These are phyloP conservation scores for Microctenopoma lineatum DNA, from an alignment of 2,797 vertebrate genomes.

Conservation along the genomic window DNA sequence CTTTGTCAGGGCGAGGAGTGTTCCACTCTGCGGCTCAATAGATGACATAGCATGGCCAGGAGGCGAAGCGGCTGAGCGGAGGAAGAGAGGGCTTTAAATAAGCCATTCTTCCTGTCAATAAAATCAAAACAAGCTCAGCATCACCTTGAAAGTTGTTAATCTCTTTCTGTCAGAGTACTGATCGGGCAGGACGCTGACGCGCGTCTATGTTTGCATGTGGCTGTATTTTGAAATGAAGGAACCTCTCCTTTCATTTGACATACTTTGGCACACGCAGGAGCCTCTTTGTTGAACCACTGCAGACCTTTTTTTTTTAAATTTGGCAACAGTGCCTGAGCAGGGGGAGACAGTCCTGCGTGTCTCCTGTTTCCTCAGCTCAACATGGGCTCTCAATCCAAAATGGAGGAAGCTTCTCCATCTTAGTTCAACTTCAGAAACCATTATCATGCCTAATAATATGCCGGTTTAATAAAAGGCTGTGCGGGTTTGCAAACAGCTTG, in stretches of 20 bases:
- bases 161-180: conserved; percentile 17
- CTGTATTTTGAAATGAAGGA: conserved; percentile 27
- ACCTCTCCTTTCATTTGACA: conserved; percentile 31
- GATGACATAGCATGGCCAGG: conserved; percentile 63
- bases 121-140: conserved; percentile 44
- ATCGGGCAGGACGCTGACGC: background rate
- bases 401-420: conserved; percentile 69
- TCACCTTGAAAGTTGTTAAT: conserved; percentile 38
- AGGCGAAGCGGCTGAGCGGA: conserved; percentile 67
- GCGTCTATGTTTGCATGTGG: background rate
- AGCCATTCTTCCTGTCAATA: conserved; percentile 50
- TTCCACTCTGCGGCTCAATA: conserved; percentile 63
- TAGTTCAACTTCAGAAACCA: conserved; percentile 48
- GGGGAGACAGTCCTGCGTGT: conserved; percentile 42
- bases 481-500: conserved; percentile 49
- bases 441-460: conserved; percentile 35
- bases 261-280: conserved; percentile 31
- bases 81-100: conserved; percentile 61
- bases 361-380: conserved; percentile 54
- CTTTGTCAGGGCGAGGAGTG: conserved; percentile 63
- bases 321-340: conserved; percentile 49
- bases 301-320: conserved; percentile 63
- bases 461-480: conserved; percentile 54
- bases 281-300: conserved; percentile 37
- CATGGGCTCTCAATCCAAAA: conserved; percentile 64